Base-by-base conservation (phyloP, 1,140 invertebrate genomes). In the Ceratina japonica region DNA sequence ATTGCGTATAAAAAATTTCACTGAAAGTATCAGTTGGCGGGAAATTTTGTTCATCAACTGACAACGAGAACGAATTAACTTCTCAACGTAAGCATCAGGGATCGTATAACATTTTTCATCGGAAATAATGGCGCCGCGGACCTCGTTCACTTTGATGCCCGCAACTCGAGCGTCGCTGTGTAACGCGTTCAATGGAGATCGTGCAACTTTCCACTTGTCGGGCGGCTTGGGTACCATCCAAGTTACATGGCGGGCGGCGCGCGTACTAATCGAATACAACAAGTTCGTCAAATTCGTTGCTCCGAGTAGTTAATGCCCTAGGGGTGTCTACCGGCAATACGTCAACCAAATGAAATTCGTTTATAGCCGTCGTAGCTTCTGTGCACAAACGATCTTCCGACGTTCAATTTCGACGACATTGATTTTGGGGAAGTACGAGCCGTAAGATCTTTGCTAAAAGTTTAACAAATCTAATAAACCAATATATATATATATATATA, bases 201-300 rank as follows among this genome's bases (percentile, higher is more conserved):
- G 52, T 54, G 63, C 78, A 86, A 86, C 83, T 85, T 86, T 75
- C 83, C 80, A 86, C 84, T 85, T 75, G 52, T 63, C 64, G 73
- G 73, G 56, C 80, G 72, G 84, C 72, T 86, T 80, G 82, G 84
- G 84, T 84, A 79, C 72, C 70, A 61, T 69, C 68, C 64, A 84
- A 84, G 81, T 86, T 86, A 77, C 79, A 75, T 24, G 54, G 56
- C 44, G 83, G 63, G 65, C 7, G 13, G 64, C 79, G 79, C 62
- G 59, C 44, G 76, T 66, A 69, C 64, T 85, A 85, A 86, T 82
- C 84, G 84, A 86, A 82, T 85, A 79, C 72, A 71, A 54, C 61
- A 82, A 82, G 80, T 86, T 86, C 66, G 83, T 85, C 79, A 75
- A 85, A 85, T 85, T 85, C 75, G 77, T 85, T 82, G 75, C 71